Evolutionary conservation across 2,888 invertebrate species (phyloP), one percentile per base, ranked within the genome.

Genomic region (Busseola fusca): DNA sequence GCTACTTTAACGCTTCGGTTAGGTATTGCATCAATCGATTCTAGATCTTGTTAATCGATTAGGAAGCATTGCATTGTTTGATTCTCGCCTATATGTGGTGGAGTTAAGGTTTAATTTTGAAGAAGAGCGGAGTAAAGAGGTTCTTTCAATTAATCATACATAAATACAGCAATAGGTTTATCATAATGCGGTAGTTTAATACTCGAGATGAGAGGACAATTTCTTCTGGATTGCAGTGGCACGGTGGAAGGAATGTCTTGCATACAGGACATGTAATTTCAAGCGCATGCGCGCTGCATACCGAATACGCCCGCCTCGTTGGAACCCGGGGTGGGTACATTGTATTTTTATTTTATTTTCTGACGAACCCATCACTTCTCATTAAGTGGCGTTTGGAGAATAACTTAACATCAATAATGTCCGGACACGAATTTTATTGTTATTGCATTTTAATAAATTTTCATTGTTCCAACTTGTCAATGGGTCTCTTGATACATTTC

Each of bases 331-430:
- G 91, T 89, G 88, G 90, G 88, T 90, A 88, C 92, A 93, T 93
- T 93, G 93, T 93, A 90, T 94, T 94, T 93, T 91, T 90, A 87
- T 88, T 92, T 92, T 92, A 94, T 94, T 95, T 95, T 95, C 95
- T 93, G 93, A 94, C 88, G 94, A 95, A 95, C 95, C 93, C 95
- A 95, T 95, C 95, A 95, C 92, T 95, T 95, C 95, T 95, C 95
- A 95, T 95, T 95, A 95, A 95, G 91, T 93, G 93, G 93, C 94
- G 95, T 95, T 95, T 93, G 92, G 90, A 95, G 95, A 95, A 95
- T 95, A 95, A 94, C 88, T 95, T 95, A 93, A 91, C 95, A 95
- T 95, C 89, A 80, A 89, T 94, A 95, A 95, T 95, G 95, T 95
- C 94, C 94, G 95, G 94, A 94, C 95, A 95, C 91, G 93, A 94